Evolutionary conservation across 2,113 vertebrate genomes (phyloP).

Genomic region (Platichthys flesus): DNA sequence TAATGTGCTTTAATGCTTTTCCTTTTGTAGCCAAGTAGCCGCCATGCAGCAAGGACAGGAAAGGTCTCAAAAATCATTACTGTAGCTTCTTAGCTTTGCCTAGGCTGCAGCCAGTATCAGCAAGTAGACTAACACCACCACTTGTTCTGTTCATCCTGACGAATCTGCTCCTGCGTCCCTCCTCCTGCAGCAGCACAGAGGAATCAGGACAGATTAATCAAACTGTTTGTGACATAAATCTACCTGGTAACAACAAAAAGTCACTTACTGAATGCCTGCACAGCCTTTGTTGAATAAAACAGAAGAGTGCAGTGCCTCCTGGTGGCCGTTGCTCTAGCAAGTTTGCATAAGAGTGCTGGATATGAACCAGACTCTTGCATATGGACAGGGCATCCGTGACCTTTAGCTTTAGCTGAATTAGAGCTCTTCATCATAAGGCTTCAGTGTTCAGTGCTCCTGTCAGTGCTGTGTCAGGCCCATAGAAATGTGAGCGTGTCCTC

Average conservation of each 20-base stretch:
- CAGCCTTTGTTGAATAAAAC: not conserved
- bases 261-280: not conserved
- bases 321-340: slow-evolving; percentile 30
- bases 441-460: not conserved
- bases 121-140: slow-evolving; percentile 63
- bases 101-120: slow-evolving; percentile 29
- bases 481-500: slow-evolving; percentile 24
- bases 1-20: slow-evolving; percentile 67
- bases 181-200: slow-evolving; percentile 5
- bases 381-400: slow-evolving; percentile 25
- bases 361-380: slow-evolving; percentile 15
- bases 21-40: slow-evolving; percentile 72
- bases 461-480: slow-evolving; percentile 11
- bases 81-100: slow-evolving; percentile 31
- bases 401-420: slow-evolving; percentile 16
- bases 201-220: slow-evolving; percentile 29
- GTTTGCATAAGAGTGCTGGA: slow-evolving; percentile 33
- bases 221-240: slow-evolving; percentile 1
- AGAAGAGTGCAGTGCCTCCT: slow-evolving; percentile 52
- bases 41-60: slow-evolving; percentile 66
- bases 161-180: slow-evolving; percentile 21
- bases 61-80: slow-evolving; percentile 61
- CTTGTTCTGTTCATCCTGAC: slow-evolving; percentile 11
- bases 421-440: slow-evolving; percentile 4
- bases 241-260: not conserved